Percentiles rank a stretch among this genome's conserved stretches.
Evolutionary conservation across 2,888 invertebrate species (phyloP).

Genomic region (Galeopsomyia nigrocyanea): DNA sequence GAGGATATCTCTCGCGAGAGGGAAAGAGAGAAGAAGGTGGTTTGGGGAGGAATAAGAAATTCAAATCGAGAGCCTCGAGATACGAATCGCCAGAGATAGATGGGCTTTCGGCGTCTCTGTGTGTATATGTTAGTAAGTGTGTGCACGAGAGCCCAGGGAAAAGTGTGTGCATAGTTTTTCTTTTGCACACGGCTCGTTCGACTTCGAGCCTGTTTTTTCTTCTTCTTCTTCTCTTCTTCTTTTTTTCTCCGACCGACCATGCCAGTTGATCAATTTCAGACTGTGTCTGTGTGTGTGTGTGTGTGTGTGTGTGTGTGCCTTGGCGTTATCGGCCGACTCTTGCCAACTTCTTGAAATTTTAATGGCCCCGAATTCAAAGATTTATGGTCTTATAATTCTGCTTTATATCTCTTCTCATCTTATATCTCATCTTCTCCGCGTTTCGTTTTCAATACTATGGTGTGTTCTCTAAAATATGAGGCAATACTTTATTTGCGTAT

Average conservation of each 20-base stretch:
- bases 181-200: constrained; percentile 37
- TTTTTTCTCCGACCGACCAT: background rate
- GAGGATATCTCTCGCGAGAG: constrained; percentile 6
- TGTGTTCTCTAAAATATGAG: too few species aligned
- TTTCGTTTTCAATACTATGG: too few species aligned
- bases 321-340: constrained; percentile 20
- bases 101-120: constrained; percentile 34
- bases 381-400: constrained; percentile 24
- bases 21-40: constrained; percentile 2
- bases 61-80: constrained; percentile 47
- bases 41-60: constrained; percentile 48
- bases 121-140: constrained; percentile 33
- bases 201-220: constrained; percentile 6
- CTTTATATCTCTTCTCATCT: too few species aligned
- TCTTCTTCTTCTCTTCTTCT: constrained; percentile 1
- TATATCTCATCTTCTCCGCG: too few species aligned
- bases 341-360: constrained; percentile 31
- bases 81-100: constrained; percentile 48
- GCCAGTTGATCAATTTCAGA: constrained; percentile 39
- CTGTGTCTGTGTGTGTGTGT: background rate
- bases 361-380: constrained; percentile 26
- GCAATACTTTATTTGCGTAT: too few species aligned
- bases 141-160: background rate
- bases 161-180: constrained; percentile 43
- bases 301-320: background rate